Base-by-base conservation (phyloP, 2,888 invertebrate genomes). In the Agonopterix subpropinquella region DNA sequence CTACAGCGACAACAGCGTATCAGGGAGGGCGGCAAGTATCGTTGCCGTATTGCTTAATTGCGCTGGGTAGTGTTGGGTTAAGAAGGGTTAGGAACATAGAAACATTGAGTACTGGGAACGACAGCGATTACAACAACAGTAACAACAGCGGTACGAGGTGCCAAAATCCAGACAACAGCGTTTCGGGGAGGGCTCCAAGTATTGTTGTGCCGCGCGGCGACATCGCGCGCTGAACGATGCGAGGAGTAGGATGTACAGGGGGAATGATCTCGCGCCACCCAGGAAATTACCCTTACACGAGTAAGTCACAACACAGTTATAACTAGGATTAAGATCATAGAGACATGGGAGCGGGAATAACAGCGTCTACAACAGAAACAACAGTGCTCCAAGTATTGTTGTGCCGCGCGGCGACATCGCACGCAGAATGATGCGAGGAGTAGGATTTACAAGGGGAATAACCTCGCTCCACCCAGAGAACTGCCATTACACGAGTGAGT, bases 191-290 rank as follows among this genome's bases (percentile, higher is more conserved):
- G 39, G 39, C 39, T 10, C 11, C 11, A 42, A 13, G 11, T 43
- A 46, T 50, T 49, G 55, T 48, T 57, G 60, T 57, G 35, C 46
- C 44, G 54, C 55, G 51, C 56, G 55, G 13, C 47, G 49, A 2
- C 53, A 57, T 50, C 54, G 52, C 51, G 47, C 55, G 36, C 2
- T 55, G 11, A 53, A 55, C 53, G 57, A 52, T 48, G 57, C 61
- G 43, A 51, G 55, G 1, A 36, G 49, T 7, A 47, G 56, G 11
- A n/a, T 53, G 43, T 47, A 47, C 35, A 43, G 44, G 13, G 44
- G 53, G 44, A 51, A 51, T 11, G 41, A n/a, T 11, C 45, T 48
- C 35, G 9, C 11, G 0, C 41, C 47, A 35, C 53, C 47, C 9
- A 11, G 36, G 11, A 45, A 50, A 47, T 11, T 53, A 46, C 41